phyloP scores from a whole-genome alignment of 2,888 invertebrate species.

The Pterostichus niger region DNA sequence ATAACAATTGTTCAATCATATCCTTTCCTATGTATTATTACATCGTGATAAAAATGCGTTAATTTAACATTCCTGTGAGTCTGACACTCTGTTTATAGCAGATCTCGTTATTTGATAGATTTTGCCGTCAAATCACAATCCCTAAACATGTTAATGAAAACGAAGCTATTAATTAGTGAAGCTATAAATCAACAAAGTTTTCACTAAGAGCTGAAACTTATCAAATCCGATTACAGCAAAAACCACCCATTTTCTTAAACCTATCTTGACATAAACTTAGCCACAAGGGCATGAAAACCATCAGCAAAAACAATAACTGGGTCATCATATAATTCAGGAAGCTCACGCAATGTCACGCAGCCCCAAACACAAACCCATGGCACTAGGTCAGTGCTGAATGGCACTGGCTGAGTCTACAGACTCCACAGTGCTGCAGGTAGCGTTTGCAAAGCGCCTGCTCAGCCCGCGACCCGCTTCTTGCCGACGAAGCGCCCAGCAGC shows the following conservation, averaged over 20 bases:
- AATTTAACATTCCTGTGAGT: too few species aligned
- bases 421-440: conserved; percentile 9
- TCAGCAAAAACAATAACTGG: not conserved
- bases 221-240: too few species aligned
- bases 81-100: too few species aligned
- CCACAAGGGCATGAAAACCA: not conserved
- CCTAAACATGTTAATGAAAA: too few species aligned
- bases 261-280: not conserved
- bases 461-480: conserved; percentile 22
- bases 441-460: conserved; percentile 36
- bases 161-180: too few species aligned
- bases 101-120: too few species aligned
- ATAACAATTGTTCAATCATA: too few species aligned
- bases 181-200: too few species aligned
- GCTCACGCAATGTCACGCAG: conserved; percentile 41
- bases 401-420: not conserved
- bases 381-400: conserved; percentile 72
- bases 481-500: conserved; percentile 27
- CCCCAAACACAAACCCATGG: conserved; percentile 63
- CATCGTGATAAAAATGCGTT: too few species aligned
- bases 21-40: too few species aligned
- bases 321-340: not conserved
- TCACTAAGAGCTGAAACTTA: too few species aligned
- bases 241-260: not conserved
- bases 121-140: too few species aligned